phyloP scores from a whole-genome alignment of 2,113 vertebrate species.

The Pelobates fuscus region DNA sequence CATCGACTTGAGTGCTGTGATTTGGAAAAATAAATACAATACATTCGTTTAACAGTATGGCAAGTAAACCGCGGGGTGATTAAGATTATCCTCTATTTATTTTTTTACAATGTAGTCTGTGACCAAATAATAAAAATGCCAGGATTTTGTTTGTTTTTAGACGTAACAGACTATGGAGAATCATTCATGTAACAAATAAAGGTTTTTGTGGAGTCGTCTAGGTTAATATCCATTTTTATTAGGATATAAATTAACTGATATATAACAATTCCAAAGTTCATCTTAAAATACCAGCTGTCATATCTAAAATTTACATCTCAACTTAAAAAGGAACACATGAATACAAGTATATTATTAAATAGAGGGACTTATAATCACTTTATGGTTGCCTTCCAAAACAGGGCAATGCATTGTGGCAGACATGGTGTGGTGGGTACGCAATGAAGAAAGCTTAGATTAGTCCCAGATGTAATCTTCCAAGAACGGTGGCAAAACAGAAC shows the following conservation, averaged over 20 bases:
- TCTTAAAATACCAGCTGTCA: constrained; percentile 24
- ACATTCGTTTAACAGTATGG: too few relatives aligned
- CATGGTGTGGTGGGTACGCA: neutral
- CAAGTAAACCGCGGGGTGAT: too few relatives aligned
- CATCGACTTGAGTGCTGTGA: too few relatives aligned
- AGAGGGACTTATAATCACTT: constrained; percentile 1
- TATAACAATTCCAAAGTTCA: constrained; percentile 12
- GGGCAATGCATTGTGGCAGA: constrained; percentile 8
- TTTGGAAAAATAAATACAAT: too few relatives aligned
- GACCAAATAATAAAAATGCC: too few relatives aligned
- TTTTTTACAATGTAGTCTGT: too few relatives aligned
- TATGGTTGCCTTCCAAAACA: neutral
- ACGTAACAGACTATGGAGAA: too few relatives aligned
- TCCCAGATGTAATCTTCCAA: neutral
- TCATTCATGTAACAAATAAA: too few relatives aligned
- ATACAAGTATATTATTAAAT: constrained; percentile 9
- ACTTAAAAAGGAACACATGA: neutral
- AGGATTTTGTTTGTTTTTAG: too few relatives aligned
- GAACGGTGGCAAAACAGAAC: neutral
- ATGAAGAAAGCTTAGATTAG: neutral
- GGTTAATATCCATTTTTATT: constrained; percentile 19
- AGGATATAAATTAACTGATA: constrained; percentile 42
- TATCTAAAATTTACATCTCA: constrained; percentile 28
- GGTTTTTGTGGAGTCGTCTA: too few relatives aligned
- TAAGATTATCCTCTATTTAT: too few relatives aligned